These are phyloP conservation scores for Fregetta grallaria DNA, from an alignment of 2,113 vertebrate genomes.

Conservation along the genomic window DNA sequence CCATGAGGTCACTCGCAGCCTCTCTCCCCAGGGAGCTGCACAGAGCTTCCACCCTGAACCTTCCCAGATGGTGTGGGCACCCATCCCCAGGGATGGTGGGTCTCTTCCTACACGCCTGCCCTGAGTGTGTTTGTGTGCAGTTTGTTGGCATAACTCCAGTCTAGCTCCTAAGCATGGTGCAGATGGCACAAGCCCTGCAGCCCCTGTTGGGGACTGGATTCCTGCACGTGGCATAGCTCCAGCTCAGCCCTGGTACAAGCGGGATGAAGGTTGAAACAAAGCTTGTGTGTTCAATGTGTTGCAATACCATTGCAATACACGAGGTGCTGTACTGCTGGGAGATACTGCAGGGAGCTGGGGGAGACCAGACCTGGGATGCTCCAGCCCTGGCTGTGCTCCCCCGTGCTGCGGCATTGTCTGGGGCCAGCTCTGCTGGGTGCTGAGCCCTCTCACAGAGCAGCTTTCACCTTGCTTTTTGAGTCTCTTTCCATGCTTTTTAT, in stretches of 20 bases:
- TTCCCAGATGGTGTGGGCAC: background rate
- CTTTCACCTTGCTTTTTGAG: background rate
- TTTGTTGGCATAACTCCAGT: background rate
- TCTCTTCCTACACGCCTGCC: background rate
- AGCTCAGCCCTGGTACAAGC: background rate
- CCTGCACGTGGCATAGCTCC: background rate
- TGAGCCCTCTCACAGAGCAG: background rate
- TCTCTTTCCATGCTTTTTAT: background rate
- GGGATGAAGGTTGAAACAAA: background rate
- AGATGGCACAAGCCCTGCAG: rapidly evolving
- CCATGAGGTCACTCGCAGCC: constrained; percentile 39
- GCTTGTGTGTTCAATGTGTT: background rate
- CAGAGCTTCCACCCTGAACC: background rate
- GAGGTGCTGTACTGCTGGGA: background rate
- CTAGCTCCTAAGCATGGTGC: background rate
- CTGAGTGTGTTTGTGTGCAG: background rate
- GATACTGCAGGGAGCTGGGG: background rate
- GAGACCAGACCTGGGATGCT: background rate
- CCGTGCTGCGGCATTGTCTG: rapidly evolving
- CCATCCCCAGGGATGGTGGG: rapidly evolving
- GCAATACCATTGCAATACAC: rapidly evolving
- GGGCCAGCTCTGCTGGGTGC: background rate
- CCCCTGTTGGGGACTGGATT: background rate
- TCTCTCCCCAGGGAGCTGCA: background rate
- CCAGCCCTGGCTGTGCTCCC: background rate